These are phyloP conservation scores for Hypomecis atomaria DNA, from an alignment of 2,888 invertebrate genomes.

Conservation along the genomic window DNA sequence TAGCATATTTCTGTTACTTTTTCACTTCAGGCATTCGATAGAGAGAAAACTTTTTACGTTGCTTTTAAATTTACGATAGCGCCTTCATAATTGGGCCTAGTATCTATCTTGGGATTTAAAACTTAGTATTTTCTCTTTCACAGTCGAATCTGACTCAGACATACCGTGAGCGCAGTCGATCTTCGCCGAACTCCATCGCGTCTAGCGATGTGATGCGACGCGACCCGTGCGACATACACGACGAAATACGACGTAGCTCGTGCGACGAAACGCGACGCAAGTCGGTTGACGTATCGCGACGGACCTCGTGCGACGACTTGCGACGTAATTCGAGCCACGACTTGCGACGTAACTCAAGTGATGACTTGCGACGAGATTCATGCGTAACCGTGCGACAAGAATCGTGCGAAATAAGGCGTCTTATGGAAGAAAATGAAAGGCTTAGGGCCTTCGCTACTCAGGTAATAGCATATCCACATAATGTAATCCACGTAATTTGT, in stretches of 20 bases:
- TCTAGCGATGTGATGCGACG: conserved; percentile 46
- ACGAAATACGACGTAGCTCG: conserved; percentile 1
- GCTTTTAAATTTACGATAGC: no score
- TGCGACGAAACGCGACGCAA: conserved; percentile 36
- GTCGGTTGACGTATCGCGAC: background rate
- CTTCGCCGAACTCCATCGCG: conserved; percentile 42
- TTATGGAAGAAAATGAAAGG: conserved; percentile 64
- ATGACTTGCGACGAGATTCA: conserved; percentile 1
- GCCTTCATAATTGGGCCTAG: no score
- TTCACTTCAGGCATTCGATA: no score
- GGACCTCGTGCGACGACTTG: conserved; percentile 43
- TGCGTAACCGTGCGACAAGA: conserved; percentile 15
- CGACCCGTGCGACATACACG: background rate
- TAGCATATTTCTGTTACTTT: no score
- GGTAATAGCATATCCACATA: conserved; percentile 48
- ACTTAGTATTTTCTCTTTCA: background rate
- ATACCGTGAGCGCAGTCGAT: conserved; percentile 42
- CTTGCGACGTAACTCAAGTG: background rate
- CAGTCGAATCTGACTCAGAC: conserved; percentile 55
- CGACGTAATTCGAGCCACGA: conserved; percentile 35
- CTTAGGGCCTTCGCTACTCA: conserved; percentile 63
- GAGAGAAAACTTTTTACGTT: no score
- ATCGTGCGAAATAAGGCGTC: conserved; percentile 33
- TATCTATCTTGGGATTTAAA: background rate
- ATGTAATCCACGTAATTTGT: background rate